Evolutionary conservation across 1,140 invertebrate genomes (phyloP), one percentile per base, ranked within the genome.

Genomic region (Eriocheir sinensis): DNA sequence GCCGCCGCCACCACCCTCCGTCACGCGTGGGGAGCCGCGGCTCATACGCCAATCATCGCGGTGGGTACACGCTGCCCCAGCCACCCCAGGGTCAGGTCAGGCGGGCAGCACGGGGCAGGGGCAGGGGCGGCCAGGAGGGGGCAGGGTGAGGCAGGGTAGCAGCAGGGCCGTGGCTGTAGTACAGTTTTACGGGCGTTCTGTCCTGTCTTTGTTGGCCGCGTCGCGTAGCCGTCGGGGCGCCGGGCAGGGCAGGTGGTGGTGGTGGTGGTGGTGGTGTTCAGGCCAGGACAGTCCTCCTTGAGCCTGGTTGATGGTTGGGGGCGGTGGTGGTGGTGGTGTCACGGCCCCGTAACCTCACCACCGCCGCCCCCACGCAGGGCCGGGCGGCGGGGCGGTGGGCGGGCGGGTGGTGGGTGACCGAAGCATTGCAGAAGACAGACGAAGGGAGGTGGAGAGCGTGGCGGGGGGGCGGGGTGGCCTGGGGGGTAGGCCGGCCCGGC

Each of bases 401-500:
- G 88, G 41, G 88, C 15, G 44, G 53, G 36, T 27, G n/a, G 92
- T 53, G 83, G 92, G 60, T 72, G 86, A 72, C 60, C 86, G 86
- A 89, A 81, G 21, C 92, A 89, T 94, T 89, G 85, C 60, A 89
- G 86, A 79, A 94, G 93, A 79, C 44, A 88, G 86, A 94, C 91
- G 79, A 93, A 93, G 40, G 32, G 32, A 81, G 36, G 8, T 48
- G 93, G 53, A 89, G 86, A 40, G 81, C 32, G 32, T 72, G 79
- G 79, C 32, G 91, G 91, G 27, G 72, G 72, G 27, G 36, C 9
- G 27, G 44, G 80, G 60, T 36, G 85, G 44, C 72, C 85, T 94
- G 34, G 93, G 86, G 86, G 85, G 92, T 80, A 83, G 92, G 92
- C n/a, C 86, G 86, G 92, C 80, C 92, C 93, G 93, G 93, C 93